Evolutionary conservation across 2,797 vertebrate genomes (phyloP), one percentile per base, ranked within the genome.

Genomic region (Pyrocephalus nanus): DNA sequence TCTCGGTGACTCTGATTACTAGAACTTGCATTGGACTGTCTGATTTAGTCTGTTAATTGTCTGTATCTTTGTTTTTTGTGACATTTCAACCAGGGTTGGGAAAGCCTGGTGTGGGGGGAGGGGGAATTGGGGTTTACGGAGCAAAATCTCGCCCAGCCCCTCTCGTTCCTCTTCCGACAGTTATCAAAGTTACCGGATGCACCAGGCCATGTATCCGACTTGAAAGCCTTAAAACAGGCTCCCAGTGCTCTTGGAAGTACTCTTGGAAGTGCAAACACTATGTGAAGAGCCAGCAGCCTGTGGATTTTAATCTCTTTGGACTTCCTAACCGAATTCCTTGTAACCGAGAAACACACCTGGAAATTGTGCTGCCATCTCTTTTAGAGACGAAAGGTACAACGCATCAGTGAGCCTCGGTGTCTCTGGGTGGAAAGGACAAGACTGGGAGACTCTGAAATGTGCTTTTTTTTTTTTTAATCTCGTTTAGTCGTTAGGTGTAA

Each of bases 201-300:
- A 83, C 15, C 7, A 81, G 65, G 62, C 78, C 70, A 30, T 4
- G 8, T 34, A 12, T 48, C 75, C 4, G 6, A 86, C 66, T 62
- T 81, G 86, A 95, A 92, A 90, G 86, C 88, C 92, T 92, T 89
- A 82, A 75, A 67, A 58, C 12, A 34, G 76, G 90, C 79, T 92
- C 79, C 57, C 29, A 10, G 69, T 29, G 90, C 83, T 88, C 58
- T 86, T 73, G 69, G 92, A 93, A 95, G n/a, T 21, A 40, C 54
- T 88, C 58, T 86, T 72, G 69, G 92, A 93, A 95, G n/a, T 22
- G 42, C 54, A 51, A n/a, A 29, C 11, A 25, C 61, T n/a, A 16
- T 27, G 69, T 79, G 66, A 87, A 70, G 54, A 89, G 75, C 84
- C 87, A 87, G 78, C 81, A 87, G 74, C 60, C 84, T 76, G 36